Conservation (phyloP, 2,888 invertebrate genomes). For the Megamerina dolium region DNA sequence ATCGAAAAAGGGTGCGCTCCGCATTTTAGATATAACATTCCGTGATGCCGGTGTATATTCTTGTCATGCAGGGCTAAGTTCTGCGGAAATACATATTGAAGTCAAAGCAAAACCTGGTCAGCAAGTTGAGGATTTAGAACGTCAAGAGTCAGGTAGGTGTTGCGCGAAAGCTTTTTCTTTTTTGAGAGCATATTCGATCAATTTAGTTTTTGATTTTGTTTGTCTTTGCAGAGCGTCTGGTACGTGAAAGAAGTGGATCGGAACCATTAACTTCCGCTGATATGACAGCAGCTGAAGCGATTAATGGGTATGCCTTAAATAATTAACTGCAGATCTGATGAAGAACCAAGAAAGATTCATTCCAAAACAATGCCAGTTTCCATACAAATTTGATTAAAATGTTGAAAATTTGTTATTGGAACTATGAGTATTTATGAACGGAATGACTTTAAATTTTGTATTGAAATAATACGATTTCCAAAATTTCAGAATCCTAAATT, state of each 20-base stretch:
- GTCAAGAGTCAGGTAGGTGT: slow-evolving; percentile 48
- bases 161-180: no score
- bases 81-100: slow-evolving; percentile 72
- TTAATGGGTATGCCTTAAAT: slow-evolving; percentile 42
- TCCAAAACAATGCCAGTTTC: no score
- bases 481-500: no score
- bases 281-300: slow-evolving; percentile 39
- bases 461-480: no score
- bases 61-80: slow-evolving; percentile 76
- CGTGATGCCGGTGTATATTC: slow-evolving; percentile 81
- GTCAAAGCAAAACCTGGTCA: slow-evolving; percentile 78
- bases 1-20: slow-evolving; percentile 83
- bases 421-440: no score
- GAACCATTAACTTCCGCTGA: slow-evolving; percentile 48
- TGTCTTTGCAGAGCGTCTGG: slow-evolving; percentile 37
- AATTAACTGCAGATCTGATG: no score
- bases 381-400: no score
- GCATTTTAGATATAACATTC: slow-evolving; percentile 74
- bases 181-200: no score
- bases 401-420: no score
- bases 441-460: no score
- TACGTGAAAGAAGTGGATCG: slow-evolving; percentile 45
- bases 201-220: no score
- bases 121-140: slow-evolving; percentile 70
- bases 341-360: no score